Percentiles rank a stretch among this genome's conserved stretches.
Evolutionary conservation across 2,888 invertebrate genomes (phyloP).

Genomic region (Drosophila acutilabella): DNA sequence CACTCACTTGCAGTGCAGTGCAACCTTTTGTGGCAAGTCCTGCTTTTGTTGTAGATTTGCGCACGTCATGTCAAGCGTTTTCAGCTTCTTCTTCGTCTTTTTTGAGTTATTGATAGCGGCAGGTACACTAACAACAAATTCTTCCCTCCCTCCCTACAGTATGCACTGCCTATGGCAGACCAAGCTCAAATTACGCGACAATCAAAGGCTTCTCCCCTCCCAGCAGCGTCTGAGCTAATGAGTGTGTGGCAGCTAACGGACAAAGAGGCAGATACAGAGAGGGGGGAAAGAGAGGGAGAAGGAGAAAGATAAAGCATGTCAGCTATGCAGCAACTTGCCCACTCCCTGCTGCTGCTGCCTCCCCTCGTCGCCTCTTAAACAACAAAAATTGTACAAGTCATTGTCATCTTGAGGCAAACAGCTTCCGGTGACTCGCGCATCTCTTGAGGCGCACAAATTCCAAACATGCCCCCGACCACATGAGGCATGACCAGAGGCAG

Average conservation of each 20-base stretch:
- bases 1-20: slow-evolving; percentile 6
- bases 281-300: background rate
- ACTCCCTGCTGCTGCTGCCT: background rate
- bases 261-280: slow-evolving; percentile 4
- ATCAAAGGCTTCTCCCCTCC: slow-evolving; percentile 56
- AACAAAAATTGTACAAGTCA: slow-evolving; percentile 51
- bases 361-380: background rate
- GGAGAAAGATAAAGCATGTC: slow-evolving; percentile 29
- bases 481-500: slow-evolving; percentile 58
- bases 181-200: slow-evolving; percentile 59
- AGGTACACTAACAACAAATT: slow-evolving; percentile 38
- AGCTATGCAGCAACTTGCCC: slow-evolving; percentile 32
- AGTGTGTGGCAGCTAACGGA: slow-evolving; percentile 39
- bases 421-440: slow-evolving; percentile 52
- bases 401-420: slow-evolving; percentile 54
- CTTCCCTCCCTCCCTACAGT: background rate
- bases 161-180: slow-evolving; percentile 13
- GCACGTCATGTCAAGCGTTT: slow-evolving; percentile 57
- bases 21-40: slow-evolving; percentile 55
- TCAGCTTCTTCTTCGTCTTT: background rate
- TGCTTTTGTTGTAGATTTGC: slow-evolving; percentile 58
- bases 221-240: slow-evolving; percentile 38
- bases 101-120: slow-evolving; percentile 72
- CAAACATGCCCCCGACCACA: slow-evolving; percentile 60
- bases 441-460: slow-evolving; percentile 56